These are phyloP conservation scores for Drosophila pullipes DNA, from an alignment of 2,888 invertebrate species.

Conservation along the genomic window DNA sequence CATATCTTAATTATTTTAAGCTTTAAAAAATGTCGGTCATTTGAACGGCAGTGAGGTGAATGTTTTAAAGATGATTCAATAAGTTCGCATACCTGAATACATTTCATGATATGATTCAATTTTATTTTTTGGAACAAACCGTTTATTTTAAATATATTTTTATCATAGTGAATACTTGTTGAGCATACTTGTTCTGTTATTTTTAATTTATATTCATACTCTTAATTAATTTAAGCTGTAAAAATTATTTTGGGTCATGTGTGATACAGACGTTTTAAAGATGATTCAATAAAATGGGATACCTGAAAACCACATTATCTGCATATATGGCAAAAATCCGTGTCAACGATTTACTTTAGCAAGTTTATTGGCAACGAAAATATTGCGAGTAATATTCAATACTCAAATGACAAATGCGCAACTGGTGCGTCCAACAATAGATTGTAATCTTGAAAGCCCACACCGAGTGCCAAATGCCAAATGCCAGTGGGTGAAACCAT, in stretches of 20 bases:
- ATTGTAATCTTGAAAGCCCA: conserved; percentile 34
- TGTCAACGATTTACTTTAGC: conserved; percentile 27
- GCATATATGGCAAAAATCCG: conserved; percentile 1
- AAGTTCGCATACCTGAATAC: neutral
- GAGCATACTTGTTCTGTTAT: neutral
- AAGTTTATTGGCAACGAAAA: conserved; percentile 3
- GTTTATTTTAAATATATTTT: neutral
- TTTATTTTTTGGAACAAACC: neutral
- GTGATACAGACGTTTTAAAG: neutral
- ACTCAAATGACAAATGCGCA: conserved; percentile 5
- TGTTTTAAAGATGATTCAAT: neutral
- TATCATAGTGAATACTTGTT: neutral
- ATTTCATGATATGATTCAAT: neutral
- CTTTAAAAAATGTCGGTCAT: neutral
- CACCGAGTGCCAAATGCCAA: conserved; percentile 21
- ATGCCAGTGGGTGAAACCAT: conserved; percentile 25
- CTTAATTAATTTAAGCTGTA: neutral
- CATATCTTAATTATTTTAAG: neutral
- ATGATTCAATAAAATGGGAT: neutral
- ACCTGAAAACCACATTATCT: neutral
- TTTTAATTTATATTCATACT: neutral
- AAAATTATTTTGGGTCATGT: neutral
- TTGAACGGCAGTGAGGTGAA: no score
- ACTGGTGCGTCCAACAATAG: conserved; percentile 20
- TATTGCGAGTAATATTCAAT: conserved; percentile 10